Evolutionary conservation across 2,888 invertebrate genomes (phyloP), one percentile per base, ranked within the genome.

Genomic region (Priocnemis perturbator): DNA sequence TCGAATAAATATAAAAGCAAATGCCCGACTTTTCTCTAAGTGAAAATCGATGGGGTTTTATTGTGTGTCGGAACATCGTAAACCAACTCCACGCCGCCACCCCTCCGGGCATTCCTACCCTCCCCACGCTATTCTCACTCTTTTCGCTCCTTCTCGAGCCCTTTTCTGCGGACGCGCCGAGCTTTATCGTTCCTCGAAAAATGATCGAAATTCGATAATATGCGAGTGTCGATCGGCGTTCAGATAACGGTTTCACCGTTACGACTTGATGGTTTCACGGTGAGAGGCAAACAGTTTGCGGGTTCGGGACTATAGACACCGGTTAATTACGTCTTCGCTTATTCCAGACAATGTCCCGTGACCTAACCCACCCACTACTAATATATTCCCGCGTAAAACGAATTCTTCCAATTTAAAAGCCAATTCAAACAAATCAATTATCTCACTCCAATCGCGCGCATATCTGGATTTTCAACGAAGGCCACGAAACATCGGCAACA

Each of bases 1-100:
- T 77, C 75, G 84, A 81, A 84, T 83, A 83, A 84, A 83, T 83
- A 82, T 83, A 81, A 79, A 78, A 76, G 82, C 72, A 70, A 75
- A 70, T 73, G 74, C 69, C 65, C 74, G 80, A 79, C 79, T 84
- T 80, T 77, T 75, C 84, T 79, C 82, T 83, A 83, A 83, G 83
- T 83, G 83, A 83, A 83, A 83, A 83, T 83, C 83, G 79, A 83
- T 83, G 77, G 57, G 74, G 75, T 80, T 76, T 82, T 80, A 82
- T 82, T 82, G 76, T 81, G 71, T 67, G 78, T 64, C 74, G 62
- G 50, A 47, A 64, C 58, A 70, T 56, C 60, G 60, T 50, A 20
- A 37, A 58, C 52, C 37, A 37, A 11, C 37, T 37, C 37, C 37
- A 11, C 37, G 56, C 50, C 61, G 63, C 5, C 50, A 17, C n/a